These are phyloP conservation scores for Heliconius hermathena DNA, from an alignment of 1,140 invertebrate species.

Conservation along the genomic window DNA sequence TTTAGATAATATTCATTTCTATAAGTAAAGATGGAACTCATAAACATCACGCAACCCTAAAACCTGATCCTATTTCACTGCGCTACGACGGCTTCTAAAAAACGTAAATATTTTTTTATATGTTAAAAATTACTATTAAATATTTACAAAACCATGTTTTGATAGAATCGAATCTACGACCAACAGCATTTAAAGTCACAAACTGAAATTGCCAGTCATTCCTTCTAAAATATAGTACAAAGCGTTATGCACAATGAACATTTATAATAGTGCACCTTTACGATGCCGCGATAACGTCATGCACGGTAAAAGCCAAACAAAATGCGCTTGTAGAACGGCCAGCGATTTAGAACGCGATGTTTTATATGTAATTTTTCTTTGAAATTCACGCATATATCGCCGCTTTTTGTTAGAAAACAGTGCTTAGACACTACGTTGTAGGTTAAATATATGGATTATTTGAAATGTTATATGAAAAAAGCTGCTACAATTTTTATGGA, in stretches of 20 bases:
- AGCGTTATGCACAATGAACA: constrained; percentile 24
- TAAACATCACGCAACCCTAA: no score
- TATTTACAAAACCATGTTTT: no score
- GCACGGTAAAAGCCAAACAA: constrained; percentile 31
- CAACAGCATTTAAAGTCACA: neutral
- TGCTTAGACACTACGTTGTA: neutral
- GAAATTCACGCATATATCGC: neutral
- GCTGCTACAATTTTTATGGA: no score
- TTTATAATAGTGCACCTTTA: constrained; percentile 31
- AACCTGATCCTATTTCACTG: no score
- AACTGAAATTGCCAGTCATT: constrained; percentile 3
- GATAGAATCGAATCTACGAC: neutral
- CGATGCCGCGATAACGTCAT: constrained; percentile 32
- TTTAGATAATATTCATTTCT: no score
- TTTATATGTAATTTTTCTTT: constrained; percentile 6
- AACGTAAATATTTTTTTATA: no score
- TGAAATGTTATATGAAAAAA: neutral
- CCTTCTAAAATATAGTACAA: constrained; percentile 11
- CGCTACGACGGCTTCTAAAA: no score
- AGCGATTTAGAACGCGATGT: neutral
- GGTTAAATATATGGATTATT: neutral
- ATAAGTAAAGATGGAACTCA: no score
- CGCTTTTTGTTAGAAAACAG: neutral
- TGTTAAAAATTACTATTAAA: no score
- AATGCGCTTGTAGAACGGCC: constrained; percentile 22